Evolutionary conservation across 30 jellyfish, hydroid and myxozoan species (phyloP).

Genomic region (Hydractinia echinata): DNA sequence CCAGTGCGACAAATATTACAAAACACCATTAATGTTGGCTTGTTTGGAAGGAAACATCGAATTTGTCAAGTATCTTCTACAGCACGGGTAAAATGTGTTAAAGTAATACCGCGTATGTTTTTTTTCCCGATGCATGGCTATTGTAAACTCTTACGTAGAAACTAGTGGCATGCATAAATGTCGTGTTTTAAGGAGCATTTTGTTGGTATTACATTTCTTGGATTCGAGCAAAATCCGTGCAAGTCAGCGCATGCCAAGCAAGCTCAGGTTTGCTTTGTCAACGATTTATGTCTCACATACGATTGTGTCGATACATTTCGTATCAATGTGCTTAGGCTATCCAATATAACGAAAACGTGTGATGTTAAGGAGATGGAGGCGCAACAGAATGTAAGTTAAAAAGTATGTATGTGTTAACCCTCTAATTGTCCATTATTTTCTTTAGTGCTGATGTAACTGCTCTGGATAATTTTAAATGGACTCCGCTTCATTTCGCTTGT

Average conservation of each 20-base stretch:
- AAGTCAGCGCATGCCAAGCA: no score
- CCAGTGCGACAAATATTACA: slow-evolving; percentile 71
- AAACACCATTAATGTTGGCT: slow-evolving; percentile 90
- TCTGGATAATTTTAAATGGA: slow-evolving; percentile 85
- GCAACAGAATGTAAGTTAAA: no score
- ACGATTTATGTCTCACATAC: no score
- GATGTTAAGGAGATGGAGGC: no score
- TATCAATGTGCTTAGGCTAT: no score
- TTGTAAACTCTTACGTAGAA: neutral
- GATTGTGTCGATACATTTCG: no score
- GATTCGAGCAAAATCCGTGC: no score
- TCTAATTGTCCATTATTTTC: neutral
- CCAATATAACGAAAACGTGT: no score
- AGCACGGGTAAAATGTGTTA: slow-evolving; percentile 50
- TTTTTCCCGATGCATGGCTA: neutral
- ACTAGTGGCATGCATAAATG: neutral
- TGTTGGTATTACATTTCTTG: no score
- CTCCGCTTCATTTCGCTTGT: slow-evolving; percentile 89
- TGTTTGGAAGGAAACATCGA: slow-evolving; percentile 82
- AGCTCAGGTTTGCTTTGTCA: no score
- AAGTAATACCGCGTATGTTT: neutral
- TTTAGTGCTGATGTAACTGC: slow-evolving; percentile 90
- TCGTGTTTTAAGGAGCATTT: no score
- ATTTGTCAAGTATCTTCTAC: slow-evolving; percentile 63
- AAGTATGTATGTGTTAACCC: no score